Evolutionary conservation across 2,797 vertebrate genomes (phyloP), one percentile per base, ranked within the genome.

Genomic region (Phoeniculus purpureus): DNA sequence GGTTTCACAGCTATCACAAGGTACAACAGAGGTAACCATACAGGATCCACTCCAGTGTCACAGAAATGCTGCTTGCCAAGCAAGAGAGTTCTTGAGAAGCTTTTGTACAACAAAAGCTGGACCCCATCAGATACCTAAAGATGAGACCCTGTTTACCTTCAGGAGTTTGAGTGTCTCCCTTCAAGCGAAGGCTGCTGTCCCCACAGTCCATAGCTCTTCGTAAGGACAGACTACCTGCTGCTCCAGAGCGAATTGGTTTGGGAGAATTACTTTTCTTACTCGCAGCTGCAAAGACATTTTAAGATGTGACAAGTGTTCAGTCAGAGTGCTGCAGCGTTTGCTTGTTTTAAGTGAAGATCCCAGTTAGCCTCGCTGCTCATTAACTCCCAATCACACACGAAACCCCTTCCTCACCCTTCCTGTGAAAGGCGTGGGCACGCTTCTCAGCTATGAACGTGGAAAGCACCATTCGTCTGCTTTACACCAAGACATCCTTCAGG

Each of bases 241-340:
- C 84, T 89, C 97, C 97, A 2, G 97, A 95, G 65, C 99, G 97
- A 13, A 96, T 87, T 74, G 98, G 96, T 70, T 99, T 98, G 1
- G 98, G 97, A 4, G 98, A 98, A 83, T 96, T 91, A 58, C 96
- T 98, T 70, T 99, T 99, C 97, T 99, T 99, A 89, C 94, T 98
- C 56, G 94, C 89, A 97, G 98, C 98, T 98, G 90, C 75, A 91
- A 95, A 91, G 66, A 61, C 5, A 56, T 15, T 68, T 7, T 2
- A 68, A 87, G 23, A 56, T 48, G 16, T 56, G 75, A 78, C 8
- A 90, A 27, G 12, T 2, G 40, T n/a, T 62, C 51, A 72, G 71
- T 12, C 40, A 70, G 80, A 92, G 31, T 31, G 47, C 71, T 78
- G 67, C 74, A 65, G 65, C 6, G 31, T 27, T 79, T 14, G 13